Percentiles rank a stretch among this genome's conserved stretches.
Evolutionary conservation across 2,888 invertebrate species (phyloP).

Genomic region (Erebia palarica): DNA sequence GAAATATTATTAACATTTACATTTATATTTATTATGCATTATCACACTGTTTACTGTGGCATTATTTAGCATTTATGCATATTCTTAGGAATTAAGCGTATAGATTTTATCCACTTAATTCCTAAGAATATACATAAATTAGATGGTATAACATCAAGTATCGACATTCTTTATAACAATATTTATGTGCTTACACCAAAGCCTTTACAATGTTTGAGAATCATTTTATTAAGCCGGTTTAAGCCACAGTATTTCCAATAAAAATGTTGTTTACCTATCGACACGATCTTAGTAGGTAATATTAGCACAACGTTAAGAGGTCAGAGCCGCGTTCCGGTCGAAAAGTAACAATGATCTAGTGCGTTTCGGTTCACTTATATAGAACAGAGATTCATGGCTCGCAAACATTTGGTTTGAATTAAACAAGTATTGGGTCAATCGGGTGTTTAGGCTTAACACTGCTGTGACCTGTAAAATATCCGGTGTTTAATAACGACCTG

Average conservation of each 20-base stretch:
- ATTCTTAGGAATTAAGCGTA: no score
- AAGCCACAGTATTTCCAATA: background rate
- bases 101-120: no score
- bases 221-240: background rate
- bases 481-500: background rate
- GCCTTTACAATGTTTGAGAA: background rate
- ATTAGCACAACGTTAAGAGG: constrained; percentile 28
- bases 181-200: background rate
- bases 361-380: constrained; percentile 36
- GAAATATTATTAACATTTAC: no score
- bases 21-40: no score
- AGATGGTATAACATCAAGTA: background rate
- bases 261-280: constrained; percentile 10
- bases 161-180: background rate
- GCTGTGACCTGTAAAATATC: background rate
- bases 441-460: constrained; percentile 9
- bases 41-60: no score
- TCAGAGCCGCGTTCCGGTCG: constrained; percentile 61
- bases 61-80: no score
- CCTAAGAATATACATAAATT: background rate
- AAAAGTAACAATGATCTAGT: constrained; percentile 59
- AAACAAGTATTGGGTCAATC: constrained; percentile 21
- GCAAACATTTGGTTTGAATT: constrained; percentile 16
- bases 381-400: constrained; percentile 32
- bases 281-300: constrained; percentile 12